Base-by-base conservation (phyloP, 2,797 vertebrate genomes). In the Rhinoraja longicauda region DNA sequence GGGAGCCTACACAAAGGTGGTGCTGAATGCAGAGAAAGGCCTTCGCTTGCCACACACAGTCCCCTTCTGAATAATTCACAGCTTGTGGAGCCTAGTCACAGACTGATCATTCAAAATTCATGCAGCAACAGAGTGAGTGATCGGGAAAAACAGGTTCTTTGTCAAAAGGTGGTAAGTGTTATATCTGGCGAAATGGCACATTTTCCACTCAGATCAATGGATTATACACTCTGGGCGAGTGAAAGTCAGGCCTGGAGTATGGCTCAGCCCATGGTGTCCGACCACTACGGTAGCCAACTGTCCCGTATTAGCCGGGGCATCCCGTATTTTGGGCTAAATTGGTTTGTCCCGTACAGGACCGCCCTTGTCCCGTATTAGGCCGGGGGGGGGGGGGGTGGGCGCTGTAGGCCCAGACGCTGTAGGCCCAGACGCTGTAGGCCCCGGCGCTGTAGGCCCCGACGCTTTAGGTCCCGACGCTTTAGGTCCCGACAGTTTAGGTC, bases 31-130 rank as follows among this genome's bases (percentile, higher is more conserved):
- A 21, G n/a, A 86, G 82, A 64, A 86, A 67, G 84, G n/a, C 64
- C 1, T 77, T 73, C 76, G 77, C 32, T 76, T 77, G 15, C 3
- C 12, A 19, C 57, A 67, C 59, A 64, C 62, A 67, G 62, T n/a
- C 59, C n/a, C 21, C 17, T 29, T 57, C 90, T 92, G 70, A 92
- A 92, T 92, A 75, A 92, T 92, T 92, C 90, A 92, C 24, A 9
- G 36, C 36, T 24, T 72, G 9, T 72, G 21, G 19, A 91, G 39
- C 70, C 72, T 70, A 73, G 4, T 24, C 90, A 53, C 36, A 73
- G 70, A 21, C 90, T 24, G 8, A 7, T 73, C 90, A 75, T 92
- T 92, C 90, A 93, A 86, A 93, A 93, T 86, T 86, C 12, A 75
- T 93, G 76, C 62, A 88, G 59, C 39, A 57, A n/a, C 53, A 84